Evolutionary conservation across 2,888 invertebrate species (phyloP).

Genomic region (Zhengitettix transpicula): DNA sequence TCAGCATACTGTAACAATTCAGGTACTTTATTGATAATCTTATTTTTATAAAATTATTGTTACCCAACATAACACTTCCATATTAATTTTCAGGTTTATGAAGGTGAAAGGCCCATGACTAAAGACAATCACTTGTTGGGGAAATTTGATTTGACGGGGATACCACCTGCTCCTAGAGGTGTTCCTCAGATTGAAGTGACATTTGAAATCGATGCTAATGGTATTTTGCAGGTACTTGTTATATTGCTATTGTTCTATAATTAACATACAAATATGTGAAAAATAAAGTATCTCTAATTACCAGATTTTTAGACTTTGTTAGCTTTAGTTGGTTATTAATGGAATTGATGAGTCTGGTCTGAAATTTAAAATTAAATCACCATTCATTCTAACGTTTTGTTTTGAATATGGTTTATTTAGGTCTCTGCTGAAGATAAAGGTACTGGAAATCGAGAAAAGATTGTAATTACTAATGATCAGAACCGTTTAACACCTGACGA

Average conservation of each 20-base stretch:
- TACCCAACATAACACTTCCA: not conserved
- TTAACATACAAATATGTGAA: too few species aligned
- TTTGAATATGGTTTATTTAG: constrained; percentile 37
- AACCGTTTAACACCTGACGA: constrained; percentile 94
- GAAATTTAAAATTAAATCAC: constrained; percentile 87
- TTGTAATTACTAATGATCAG: constrained; percentile 97
- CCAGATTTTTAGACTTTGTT: too few species aligned
- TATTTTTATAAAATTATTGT: not conserved
- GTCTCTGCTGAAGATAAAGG: constrained; percentile 99
- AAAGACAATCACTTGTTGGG: constrained; percentile 98
- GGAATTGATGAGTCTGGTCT: constrained; percentile 39
- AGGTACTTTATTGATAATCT: constrained; percentile 27
- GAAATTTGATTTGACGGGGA: constrained; percentile 94
- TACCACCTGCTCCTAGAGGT: constrained; percentile 86
- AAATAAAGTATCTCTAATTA: too few species aligned
- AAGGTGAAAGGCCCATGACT: constrained; percentile 99
- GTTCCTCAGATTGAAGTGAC: constrained; percentile 91
- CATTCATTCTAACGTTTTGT: constrained; percentile 86
- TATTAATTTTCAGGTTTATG: constrained; percentile 56
- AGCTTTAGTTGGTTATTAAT: too few species aligned
- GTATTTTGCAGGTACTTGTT: constrained; percentile 53
- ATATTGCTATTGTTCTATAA: too few species aligned
- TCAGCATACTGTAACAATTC: constrained; percentile 97
- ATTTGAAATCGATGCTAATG: constrained; percentile 88
- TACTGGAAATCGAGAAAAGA: constrained; percentile 96